Conservation (phyloP, 1,140 invertebrate species). For the Lethrus apterus region DNA sequence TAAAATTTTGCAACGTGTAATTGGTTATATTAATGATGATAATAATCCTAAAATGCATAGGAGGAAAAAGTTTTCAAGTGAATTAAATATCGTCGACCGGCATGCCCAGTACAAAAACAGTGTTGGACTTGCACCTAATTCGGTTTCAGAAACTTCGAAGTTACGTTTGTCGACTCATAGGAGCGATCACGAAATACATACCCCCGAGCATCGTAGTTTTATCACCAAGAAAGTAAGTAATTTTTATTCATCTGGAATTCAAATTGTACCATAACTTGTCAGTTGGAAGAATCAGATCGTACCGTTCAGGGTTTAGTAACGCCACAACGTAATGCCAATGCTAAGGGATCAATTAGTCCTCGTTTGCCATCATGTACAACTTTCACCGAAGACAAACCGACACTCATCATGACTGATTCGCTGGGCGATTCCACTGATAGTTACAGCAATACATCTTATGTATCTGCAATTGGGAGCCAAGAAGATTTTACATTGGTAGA, state of each 20-base stretch:
- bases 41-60: conserved; percentile 11
- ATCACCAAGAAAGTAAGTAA: neutral
- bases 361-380: neutral
- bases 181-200: conserved; percentile 55
- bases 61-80: conserved; percentile 44
- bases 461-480: conserved; percentile 88
- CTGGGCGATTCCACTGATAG: conserved; percentile 56
- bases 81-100: conserved; percentile 42
- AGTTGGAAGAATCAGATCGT: conserved; percentile 22
- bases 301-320: conserved; percentile 36
- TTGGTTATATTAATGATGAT: too few species aligned
- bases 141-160: conserved; percentile 27
- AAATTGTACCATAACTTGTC: conserved; percentile 3
- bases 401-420: conserved; percentile 28
- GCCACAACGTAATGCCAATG: conserved; percentile 29
- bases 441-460: conserved; percentile 79
- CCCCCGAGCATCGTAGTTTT: conserved; percentile 44
- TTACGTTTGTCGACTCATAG: conserved; percentile 45
- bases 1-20: neutral
- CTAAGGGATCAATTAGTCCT: conserved; percentile 28
- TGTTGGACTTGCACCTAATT: neutral
- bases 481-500: conserved; percentile 89
- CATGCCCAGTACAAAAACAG: conserved; percentile 10
- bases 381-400: conserved; percentile 1
- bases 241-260: neutral